These are phyloP conservation scores for Gymnocypris eckloni DNA, from an alignment of 2,797 vertebrate species.

Conservation along the genomic window DNA sequence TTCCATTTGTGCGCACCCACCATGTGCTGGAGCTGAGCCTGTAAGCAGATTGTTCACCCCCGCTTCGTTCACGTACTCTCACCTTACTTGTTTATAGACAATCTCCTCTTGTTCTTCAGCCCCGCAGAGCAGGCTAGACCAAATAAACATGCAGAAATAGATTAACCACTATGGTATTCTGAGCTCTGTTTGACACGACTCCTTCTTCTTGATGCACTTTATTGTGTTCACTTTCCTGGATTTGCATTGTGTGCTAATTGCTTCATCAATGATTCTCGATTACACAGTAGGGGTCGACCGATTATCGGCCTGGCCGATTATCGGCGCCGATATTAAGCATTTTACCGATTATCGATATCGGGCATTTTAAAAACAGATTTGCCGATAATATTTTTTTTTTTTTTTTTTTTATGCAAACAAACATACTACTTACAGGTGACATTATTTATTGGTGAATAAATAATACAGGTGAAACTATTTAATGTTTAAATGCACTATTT, in stretches of 20 bases:
- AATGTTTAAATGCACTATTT: too few relatives aligned
- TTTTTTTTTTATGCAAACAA: too few relatives aligned
- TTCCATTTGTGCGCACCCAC: constrained; percentile 25
- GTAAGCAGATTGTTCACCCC: constrained; percentile 42
- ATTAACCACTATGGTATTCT: neutral
- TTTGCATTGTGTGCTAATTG: constrained; percentile 5
- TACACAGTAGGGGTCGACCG: too few relatives aligned
- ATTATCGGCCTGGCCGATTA: too few relatives aligned
- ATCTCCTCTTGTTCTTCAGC: constrained; percentile 56
- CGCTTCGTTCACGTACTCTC: neutral
- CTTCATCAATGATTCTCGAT: constrained; percentile 45
- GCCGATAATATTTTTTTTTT: too few relatives aligned
- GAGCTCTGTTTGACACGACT: neutral
- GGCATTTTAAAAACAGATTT: too few relatives aligned
- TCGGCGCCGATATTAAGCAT: too few relatives aligned
- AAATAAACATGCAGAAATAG: constrained; percentile 47
- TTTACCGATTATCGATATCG: too few relatives aligned
- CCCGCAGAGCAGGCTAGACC: constrained; percentile 48
- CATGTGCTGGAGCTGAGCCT: constrained; percentile 40
- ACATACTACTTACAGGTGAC: too few relatives aligned
- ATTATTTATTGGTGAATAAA: too few relatives aligned
- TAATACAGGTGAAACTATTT: too few relatives aligned
- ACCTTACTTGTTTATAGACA: constrained; percentile 16
- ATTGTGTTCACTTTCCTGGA: constrained; percentile 54
- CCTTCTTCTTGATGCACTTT: constrained; percentile 17